Evolutionary conservation across 2,888 invertebrate species (phyloP).

Genomic region (Syrphus vitripennis): DNA sequence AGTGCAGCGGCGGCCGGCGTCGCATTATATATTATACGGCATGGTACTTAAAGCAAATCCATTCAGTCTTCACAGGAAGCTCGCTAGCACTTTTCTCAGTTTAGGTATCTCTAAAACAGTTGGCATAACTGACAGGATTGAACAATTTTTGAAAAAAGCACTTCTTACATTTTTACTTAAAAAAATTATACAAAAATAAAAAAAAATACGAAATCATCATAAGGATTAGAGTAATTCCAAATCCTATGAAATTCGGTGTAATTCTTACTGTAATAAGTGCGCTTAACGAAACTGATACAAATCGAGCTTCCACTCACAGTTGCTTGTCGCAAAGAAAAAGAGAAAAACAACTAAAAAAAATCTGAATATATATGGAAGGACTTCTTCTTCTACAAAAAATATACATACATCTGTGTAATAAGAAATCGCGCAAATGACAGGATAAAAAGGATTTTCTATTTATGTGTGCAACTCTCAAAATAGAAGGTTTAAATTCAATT

Average conservation of each 20-base stretch:
- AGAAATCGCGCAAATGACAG: conserved; percentile 70
- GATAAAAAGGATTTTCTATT: conserved; percentile 72
- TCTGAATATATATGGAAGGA: background rate
- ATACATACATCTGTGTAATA: conserved; percentile 46
- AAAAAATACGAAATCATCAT: background rate
- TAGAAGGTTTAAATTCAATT: conserved; percentile 72
- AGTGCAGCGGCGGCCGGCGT: no score
- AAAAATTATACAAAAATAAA: background rate
- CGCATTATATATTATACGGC: no score
- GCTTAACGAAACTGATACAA: conserved; percentile 64
- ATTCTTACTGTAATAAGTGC: conserved; percentile 56
- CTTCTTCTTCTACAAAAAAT: background rate
- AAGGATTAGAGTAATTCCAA: conserved; percentile 34
- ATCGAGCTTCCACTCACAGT: conserved; percentile 54
- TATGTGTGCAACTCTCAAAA: conserved; percentile 65
- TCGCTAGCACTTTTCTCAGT: no score
- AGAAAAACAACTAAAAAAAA: conserved; percentile 5
- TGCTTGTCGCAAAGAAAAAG: background rate
- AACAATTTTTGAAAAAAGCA: no score
- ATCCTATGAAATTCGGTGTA: conserved; percentile 42
- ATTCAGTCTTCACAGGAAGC: no score
- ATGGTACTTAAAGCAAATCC: no score
- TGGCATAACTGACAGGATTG: no score
- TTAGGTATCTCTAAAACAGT: no score
- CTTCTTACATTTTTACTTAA: background rate